Conservation (phyloP, 2,797 vertebrate genomes). For the Sebastes minor region DNA sequence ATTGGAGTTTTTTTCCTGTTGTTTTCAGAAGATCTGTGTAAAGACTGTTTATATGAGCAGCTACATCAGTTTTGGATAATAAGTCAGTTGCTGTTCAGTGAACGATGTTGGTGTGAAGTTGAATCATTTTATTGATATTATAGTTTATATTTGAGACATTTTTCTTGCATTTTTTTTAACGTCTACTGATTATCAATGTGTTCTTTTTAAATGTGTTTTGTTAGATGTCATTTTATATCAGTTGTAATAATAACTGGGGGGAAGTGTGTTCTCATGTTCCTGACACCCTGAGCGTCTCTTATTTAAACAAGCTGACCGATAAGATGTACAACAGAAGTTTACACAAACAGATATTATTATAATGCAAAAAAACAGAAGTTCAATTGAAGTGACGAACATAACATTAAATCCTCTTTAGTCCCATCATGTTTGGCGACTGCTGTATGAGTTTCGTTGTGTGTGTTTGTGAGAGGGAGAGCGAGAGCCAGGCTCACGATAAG, state of each 20-base stretch:
- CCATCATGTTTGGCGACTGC: not conserved
- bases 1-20: not conserved
- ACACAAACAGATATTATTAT: not conserved
- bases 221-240: not conserved
- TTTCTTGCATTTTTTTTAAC: not conserved
- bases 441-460: conserved; percentile 15
- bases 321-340: not conserved
- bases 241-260: not conserved
- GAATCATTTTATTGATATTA: not conserved
- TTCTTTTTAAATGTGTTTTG: not conserved
- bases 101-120: not conserved
- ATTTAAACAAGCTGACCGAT: not conserved
- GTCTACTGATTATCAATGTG: not conserved
- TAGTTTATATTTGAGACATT: not conserved
- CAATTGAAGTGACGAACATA: not conserved
- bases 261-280: not conserved
- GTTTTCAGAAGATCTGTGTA: not conserved
- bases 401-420: not conserved
- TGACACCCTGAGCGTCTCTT: not conserved
- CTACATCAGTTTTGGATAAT: not conserved
- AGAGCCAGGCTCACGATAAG: conserved; percentile 38
- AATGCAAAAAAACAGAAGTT: not conserved
- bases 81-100: not conserved
- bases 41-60: not conserved
- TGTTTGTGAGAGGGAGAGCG: conserved; percentile 1